phyloP scores from a whole-genome alignment of 1,140 invertebrate species.

The Zaprionus lachaisei region DNA sequence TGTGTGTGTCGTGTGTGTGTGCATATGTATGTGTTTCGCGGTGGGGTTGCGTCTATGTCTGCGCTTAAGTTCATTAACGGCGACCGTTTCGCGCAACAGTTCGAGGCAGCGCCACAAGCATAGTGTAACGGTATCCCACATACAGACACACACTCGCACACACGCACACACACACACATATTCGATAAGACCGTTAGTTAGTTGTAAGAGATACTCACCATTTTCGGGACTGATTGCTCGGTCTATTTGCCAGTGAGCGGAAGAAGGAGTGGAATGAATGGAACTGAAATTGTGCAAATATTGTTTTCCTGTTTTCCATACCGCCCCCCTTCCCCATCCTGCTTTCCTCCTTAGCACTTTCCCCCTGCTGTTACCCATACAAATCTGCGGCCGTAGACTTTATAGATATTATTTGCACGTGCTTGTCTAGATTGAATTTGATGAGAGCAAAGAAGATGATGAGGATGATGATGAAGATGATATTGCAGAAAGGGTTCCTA shows the following conservation, averaged over 20 bases:
- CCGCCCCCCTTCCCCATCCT: background rate
- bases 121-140: conserved; percentile 15
- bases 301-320: conserved; percentile 11
- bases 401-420: conserved; percentile 58
- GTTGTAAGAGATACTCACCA: conserved; percentile 45
- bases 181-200: conserved; percentile 40
- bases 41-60: conserved; percentile 42
- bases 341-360: background rate
- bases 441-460: conserved; percentile 15
- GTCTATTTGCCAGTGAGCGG: conserved; percentile 26
- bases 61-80: conserved; percentile 78
- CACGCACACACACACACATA: background rate
- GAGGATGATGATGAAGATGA: background rate
- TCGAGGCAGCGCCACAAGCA: conserved; percentile 30
- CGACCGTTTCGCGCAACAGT: conserved; percentile 67
- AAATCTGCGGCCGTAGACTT: conserved; percentile 41
- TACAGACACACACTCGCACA: conserved; percentile 4
- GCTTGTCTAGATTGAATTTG: conserved; percentile 40
- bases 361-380: conserved; percentile 18
- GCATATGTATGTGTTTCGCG: conserved; percentile 15
- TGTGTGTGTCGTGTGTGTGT: conserved; percentile 13
- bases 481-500: conserved; percentile 23
- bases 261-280: conserved; percentile 27
- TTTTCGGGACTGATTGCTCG: conserved; percentile 44
- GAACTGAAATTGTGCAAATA: conserved; percentile 25